Conservation (phyloP, 23 tunicate genomes). For the Diplosoma virens region DNA sequence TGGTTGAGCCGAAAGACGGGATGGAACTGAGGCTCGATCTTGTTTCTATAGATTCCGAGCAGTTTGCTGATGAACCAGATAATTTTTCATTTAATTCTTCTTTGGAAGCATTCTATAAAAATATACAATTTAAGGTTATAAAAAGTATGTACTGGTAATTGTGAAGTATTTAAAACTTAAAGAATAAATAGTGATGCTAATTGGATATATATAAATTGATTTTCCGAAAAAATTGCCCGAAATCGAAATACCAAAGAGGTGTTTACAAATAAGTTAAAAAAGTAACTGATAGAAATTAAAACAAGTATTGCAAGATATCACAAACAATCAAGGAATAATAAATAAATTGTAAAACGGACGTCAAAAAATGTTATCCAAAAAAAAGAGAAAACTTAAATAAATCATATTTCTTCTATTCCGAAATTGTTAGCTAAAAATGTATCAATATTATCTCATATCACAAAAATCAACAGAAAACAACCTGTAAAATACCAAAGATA, state of each 20-base stretch:
- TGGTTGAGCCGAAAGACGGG: slow-evolving; percentile 41
- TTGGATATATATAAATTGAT: no score
- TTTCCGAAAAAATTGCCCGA: no score
- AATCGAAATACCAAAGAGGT: background rate
- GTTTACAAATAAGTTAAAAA: background rate
- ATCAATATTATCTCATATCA: no score
- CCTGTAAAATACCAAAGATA: no score
- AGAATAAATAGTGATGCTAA: no score
- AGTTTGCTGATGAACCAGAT: slow-evolving; percentile 1
- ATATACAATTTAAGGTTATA: background rate
- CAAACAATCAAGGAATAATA: background rate
- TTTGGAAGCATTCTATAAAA: background rate
- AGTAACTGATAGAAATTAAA: background rate
- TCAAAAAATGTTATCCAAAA: no score
- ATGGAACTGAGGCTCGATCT: slow-evolving; percentile 59
- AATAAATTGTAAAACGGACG: no score
- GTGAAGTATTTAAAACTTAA: no score
- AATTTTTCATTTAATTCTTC: background rate
- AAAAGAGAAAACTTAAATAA: no score
- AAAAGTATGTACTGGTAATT: background rate
- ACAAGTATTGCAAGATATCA: background rate
- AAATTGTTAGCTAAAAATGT: no score
- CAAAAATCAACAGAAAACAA: no score
- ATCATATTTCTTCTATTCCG: no score
- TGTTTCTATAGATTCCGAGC: slow-evolving; percentile 34